Conservation (phyloP, 2,797 vertebrate species). For the Ctenopoma multispine region DNA sequence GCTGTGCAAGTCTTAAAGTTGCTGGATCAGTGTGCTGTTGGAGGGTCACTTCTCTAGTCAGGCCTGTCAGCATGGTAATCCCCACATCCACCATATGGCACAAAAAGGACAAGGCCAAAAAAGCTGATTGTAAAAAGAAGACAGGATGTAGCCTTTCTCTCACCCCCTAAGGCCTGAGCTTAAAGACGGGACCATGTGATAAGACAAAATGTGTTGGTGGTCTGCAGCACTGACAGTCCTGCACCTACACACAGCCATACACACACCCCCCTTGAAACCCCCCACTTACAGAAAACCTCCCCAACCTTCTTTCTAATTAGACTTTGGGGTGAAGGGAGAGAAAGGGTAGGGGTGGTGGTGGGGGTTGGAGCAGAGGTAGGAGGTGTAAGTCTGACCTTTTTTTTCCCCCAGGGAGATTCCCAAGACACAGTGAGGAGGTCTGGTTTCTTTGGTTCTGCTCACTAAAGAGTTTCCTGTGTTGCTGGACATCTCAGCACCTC, state of each 20-base stretch:
- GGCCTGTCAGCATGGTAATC: slow-evolving; percentile 56
- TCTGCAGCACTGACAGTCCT: slow-evolving; percentile 67
- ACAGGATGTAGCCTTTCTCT: slow-evolving; percentile 74
- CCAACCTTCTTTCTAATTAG: slow-evolving; percentile 85
- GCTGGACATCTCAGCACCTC: slow-evolving; percentile 27
- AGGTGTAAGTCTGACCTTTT: slow-evolving; percentile 67
- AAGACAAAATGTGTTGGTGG: slow-evolving; percentile 83
- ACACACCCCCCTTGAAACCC: slow-evolving; percentile 34
- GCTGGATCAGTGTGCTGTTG: slow-evolving; percentile 29
- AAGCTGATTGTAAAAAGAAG: slow-evolving; percentile 60
- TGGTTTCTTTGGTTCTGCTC: slow-evolving; percentile 64
- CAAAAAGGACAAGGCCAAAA: slow-evolving; percentile 47
- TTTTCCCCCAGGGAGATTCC: slow-evolving; percentile 70
- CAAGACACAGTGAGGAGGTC: slow-evolving; percentile 72
- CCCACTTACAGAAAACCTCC: slow-evolving; percentile 75
- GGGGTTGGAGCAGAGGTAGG: slow-evolving; percentile 50
- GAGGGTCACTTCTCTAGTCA: slow-evolving; percentile 36
- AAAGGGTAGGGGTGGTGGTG: slow-evolving; percentile 53
- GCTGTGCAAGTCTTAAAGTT: slow-evolving; percentile 41
- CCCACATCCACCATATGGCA: slow-evolving; percentile 38
- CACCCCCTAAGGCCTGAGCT: slow-evolving; percentile 57
- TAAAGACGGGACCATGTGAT: slow-evolving; percentile 75
- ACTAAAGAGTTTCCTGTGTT: slow-evolving; percentile 67
- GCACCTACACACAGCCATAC: slow-evolving; percentile 44
- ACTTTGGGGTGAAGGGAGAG: slow-evolving; percentile 72